Percentiles rank a stretch among this genome's conserved stretches.
phyloP scores from a whole-genome alignment of 2,113 vertebrate species.

The Takifugu bimaculatus region DNA sequence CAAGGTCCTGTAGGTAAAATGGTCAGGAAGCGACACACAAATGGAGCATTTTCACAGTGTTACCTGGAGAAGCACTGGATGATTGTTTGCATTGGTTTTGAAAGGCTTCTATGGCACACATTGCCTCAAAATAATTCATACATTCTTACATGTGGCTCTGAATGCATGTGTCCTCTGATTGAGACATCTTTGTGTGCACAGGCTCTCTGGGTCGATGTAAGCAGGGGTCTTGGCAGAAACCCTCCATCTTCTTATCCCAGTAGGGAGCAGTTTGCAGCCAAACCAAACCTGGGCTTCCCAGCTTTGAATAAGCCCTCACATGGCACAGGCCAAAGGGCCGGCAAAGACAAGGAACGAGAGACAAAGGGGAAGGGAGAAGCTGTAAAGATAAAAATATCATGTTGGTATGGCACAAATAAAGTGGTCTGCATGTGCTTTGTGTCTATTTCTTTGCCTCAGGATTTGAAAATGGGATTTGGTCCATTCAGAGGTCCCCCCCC shows the following conservation, averaged over 20 bases:
- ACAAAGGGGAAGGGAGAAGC: constrained; percentile 7
- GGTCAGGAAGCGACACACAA: constrained; percentile 1
- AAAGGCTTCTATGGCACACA: constrained; percentile 8
- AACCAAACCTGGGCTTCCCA: constrained; percentile 49
- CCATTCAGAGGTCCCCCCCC: constrained; percentile 51
- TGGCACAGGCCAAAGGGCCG: constrained; percentile 43
- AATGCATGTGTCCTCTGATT: constrained; percentile 30
- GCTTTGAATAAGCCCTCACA: constrained; percentile 57
- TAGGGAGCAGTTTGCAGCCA: constrained; percentile 40
- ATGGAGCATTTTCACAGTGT: constrained; percentile 7
- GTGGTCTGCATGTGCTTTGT: constrained; percentile 59
- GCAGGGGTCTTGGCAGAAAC: constrained; percentile 49
- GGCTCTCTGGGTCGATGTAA: constrained; percentile 43
- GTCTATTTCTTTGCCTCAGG: constrained; percentile 48
- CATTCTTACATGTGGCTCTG: constrained; percentile 1
- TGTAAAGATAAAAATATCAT: constrained; percentile 37
- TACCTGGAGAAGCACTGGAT: constrained; percentile 18
- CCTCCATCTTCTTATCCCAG: constrained; percentile 52
- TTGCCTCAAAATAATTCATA: constrained; percentile 13
- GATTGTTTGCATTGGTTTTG: constrained; percentile 13
- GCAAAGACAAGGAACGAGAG: constrained; percentile 2
- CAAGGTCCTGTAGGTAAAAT: constrained; percentile 34
- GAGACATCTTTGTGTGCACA: constrained; percentile 42
- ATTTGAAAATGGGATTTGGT: constrained; percentile 51
- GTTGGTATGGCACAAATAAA: constrained; percentile 29